Evolutionary conservation across 2,797 vertebrate species (phyloP).

Genomic region (Hippoglossus hippoglossus): DNA sequence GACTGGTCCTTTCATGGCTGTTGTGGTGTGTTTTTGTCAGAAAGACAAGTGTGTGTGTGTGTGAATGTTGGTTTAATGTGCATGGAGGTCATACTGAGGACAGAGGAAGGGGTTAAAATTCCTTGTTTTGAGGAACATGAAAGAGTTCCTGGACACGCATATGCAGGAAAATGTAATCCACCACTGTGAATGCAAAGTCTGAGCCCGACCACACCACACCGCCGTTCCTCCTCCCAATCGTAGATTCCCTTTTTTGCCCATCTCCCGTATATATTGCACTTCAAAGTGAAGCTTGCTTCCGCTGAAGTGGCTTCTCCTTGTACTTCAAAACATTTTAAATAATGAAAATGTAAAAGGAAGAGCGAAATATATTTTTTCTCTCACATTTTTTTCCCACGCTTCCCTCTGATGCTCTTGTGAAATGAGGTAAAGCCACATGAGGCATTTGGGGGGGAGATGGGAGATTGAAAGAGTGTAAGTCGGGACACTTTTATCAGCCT

Average conservation of each 20-base stretch:
- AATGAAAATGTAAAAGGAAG: constrained; percentile 37
- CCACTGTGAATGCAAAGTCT: constrained; percentile 19
- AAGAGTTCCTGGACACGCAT: not conserved
- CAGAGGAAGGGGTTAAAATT: constrained; percentile 13
- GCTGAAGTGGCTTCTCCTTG: constrained; percentile 21
- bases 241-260: constrained; percentile 24
- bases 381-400: not conserved
- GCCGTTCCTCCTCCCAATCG: constrained; percentile 18
- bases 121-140: constrained; percentile 8
- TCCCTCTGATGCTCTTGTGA: constrained; percentile 2
- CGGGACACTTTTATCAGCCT: not conserved
- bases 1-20: constrained; percentile 8
- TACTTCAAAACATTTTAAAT: constrained; percentile 30
- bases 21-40: constrained; percentile 22
- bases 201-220: not conserved
- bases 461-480: not conserved
- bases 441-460: not conserved
- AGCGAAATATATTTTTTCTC: too few species aligned
- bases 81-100: constrained; percentile 28
- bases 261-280: constrained; percentile 1
- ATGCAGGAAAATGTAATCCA: constrained; percentile 15
- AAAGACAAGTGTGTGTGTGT: not conserved
- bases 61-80: not conserved
- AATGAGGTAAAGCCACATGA: constrained; percentile 31
- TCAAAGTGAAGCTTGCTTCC: constrained; percentile 40